Evolutionary conservation across 2,113 vertebrate genomes (phyloP).

Genomic region (Crotalus helleri): DNA sequence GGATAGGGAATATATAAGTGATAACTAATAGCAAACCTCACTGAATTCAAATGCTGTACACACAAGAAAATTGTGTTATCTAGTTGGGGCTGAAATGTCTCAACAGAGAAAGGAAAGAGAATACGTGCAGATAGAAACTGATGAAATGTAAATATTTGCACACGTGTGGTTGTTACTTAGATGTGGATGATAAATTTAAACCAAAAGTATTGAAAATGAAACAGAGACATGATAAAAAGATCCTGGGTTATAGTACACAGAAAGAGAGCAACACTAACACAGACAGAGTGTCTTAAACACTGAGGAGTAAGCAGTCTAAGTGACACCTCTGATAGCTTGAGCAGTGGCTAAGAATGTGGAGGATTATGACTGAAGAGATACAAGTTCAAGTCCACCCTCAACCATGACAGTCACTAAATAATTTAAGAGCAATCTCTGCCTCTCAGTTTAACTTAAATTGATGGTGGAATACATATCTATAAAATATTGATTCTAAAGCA

Average conservation of each 20-base stretch:
- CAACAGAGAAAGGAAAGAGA: not conserved
- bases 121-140: not conserved
- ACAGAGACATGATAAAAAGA: not conserved
- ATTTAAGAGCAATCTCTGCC: not conserved
- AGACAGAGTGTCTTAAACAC: not conserved
- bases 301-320: not conserved
- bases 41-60: not conserved
- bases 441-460: not conserved
- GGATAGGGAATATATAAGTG: not conserved
- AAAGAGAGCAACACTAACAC: too few relatives aligned
- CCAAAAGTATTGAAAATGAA: not conserved
- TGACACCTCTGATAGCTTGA: not conserved
- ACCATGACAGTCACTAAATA: not conserved
- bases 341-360: not conserved
- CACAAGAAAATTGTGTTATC: not conserved
- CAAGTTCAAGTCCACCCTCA: not conserved
- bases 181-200: not conserved
- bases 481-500: not conserved
- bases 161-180: not conserved
- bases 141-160: not conserved
- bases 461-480: not conserved
- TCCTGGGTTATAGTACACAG: not conserved
- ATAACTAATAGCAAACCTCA: not conserved
- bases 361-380: not conserved
- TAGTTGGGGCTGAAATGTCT: not conserved